Conservation (phyloP, 53 echinoderm and acorn worm species). For the Paelopatides confundens region DNA sequence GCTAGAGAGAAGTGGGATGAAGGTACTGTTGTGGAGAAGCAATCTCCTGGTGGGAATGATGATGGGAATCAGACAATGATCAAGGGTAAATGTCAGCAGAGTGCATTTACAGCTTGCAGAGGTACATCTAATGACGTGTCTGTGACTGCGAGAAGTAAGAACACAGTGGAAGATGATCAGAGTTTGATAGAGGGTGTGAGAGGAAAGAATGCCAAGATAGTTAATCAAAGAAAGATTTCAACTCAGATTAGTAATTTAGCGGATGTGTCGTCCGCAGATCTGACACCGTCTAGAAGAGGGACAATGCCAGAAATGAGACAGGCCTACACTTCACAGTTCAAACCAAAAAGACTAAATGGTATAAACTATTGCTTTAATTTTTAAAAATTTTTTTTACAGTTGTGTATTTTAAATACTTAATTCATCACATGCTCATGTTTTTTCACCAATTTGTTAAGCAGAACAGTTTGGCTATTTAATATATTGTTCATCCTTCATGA, state of each 20-base stretch:
- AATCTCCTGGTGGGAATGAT: not conserved
- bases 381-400: too few relatives aligned
- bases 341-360: not conserved
- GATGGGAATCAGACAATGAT: not conserved
- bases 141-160: not conserved
- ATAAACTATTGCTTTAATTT: not conserved
- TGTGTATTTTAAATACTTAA: too few relatives aligned
- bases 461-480: too few relatives aligned
- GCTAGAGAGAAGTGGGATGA: slow-evolving; percentile 42
- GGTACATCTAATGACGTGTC: not conserved
- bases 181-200: not conserved
- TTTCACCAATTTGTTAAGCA: too few relatives aligned
- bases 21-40: not conserved
- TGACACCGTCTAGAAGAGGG: not conserved
- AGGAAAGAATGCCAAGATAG: not conserved
- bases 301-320: not conserved
- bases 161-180: not conserved
- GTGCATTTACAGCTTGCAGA: too few relatives aligned
- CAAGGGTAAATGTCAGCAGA: not conserved
- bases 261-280: too few relatives aligned
- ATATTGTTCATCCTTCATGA: too few relatives aligned
- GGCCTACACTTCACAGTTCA: not conserved
- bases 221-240: too few relatives aligned
- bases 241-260: too few relatives aligned
- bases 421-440: too few relatives aligned